Conservation (phyloP, 2,113 vertebrate species). For the Andinoacara biseriatus region DNA sequence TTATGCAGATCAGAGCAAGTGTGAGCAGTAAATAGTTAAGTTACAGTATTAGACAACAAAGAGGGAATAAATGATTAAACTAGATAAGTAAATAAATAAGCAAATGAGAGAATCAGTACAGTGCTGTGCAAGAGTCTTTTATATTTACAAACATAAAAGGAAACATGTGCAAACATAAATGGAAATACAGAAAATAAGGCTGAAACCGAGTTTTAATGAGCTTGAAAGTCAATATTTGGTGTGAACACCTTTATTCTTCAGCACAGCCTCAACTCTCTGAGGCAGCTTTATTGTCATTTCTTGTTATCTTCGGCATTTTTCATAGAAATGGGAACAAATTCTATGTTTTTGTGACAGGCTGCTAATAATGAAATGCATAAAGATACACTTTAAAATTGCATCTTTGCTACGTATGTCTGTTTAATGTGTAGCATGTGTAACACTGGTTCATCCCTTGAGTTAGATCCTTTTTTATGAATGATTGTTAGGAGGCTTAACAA, state of each 20-base stretch:
- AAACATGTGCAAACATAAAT: too few relatives aligned
- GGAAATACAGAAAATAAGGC: not conserved
- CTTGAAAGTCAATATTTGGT: not conserved
- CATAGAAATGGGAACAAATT: too few relatives aligned
- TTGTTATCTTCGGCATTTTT: not conserved
- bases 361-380: not conserved
- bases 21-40: not conserved
- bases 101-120: not conserved
- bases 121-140: not conserved
- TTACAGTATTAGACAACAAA: not conserved
- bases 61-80: not conserved
- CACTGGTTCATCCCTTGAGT: not conserved
- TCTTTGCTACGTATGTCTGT: not conserved
- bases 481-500: not conserved
- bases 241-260: not conserved
- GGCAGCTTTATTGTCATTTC: not conserved
- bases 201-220: not conserved
- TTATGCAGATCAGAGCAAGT: not conserved
- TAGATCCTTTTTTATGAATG: not conserved
- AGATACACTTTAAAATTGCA: not conserved
- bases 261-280: not conserved
- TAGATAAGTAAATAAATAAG: not conserved
- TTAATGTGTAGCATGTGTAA: not conserved
- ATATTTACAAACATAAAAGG: not conserved
- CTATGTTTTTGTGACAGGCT: not conserved